Percentiles rank a stretch among this genome's conserved stretches.
Conservation (phyloP, 2,888 invertebrate species). For the Panorpa germanica region DNA sequence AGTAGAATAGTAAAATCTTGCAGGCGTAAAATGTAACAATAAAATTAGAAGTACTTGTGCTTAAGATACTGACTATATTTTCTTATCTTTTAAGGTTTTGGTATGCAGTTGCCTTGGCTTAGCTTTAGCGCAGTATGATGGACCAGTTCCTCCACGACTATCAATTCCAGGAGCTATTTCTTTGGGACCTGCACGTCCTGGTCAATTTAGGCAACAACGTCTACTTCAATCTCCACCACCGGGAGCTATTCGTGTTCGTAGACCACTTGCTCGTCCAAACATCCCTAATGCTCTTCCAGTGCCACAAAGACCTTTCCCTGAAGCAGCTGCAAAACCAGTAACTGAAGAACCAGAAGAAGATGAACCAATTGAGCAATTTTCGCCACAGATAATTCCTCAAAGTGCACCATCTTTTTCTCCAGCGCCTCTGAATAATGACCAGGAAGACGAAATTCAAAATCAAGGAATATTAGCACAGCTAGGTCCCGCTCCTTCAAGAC, state of each 20-base stretch:
- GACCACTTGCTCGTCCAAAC: slow-evolving; percentile 27
- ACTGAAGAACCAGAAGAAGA: slow-evolving; percentile 48
- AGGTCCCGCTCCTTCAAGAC: slow-evolving; percentile 18
- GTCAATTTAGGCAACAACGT: slow-evolving; percentile 21
- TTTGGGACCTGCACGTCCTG: slow-evolving; percentile 21
- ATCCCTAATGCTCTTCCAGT: slow-evolving; percentile 30
- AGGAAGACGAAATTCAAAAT: slow-evolving; percentile 28
- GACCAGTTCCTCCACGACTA: slow-evolving; percentile 40
- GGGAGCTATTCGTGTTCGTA: slow-evolving; percentile 24
- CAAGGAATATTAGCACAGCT: neutral
- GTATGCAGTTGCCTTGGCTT: too few relatives aligned
- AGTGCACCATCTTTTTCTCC: slow-evolving; percentile 23
- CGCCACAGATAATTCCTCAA: slow-evolving; percentile 21
- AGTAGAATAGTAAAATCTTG: too few relatives aligned
- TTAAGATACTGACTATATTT: too few relatives aligned
- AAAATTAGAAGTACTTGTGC: too few relatives aligned
- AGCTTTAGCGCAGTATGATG: slow-evolving; percentile 29
- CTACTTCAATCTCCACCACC: slow-evolving; percentile 14
- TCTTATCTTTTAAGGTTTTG: too few relatives aligned
- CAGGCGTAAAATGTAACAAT: too few relatives aligned
- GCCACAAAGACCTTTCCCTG: slow-evolving; percentile 19
- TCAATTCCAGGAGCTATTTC: slow-evolving; percentile 44
- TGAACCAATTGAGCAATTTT: slow-evolving; percentile 29
- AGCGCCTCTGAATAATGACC: slow-evolving; percentile 21
- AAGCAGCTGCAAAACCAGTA: slow-evolving; percentile 37